Evolutionary conservation across 2,797 vertebrate genomes (phyloP).

Genomic region (Chelon auratus): DNA sequence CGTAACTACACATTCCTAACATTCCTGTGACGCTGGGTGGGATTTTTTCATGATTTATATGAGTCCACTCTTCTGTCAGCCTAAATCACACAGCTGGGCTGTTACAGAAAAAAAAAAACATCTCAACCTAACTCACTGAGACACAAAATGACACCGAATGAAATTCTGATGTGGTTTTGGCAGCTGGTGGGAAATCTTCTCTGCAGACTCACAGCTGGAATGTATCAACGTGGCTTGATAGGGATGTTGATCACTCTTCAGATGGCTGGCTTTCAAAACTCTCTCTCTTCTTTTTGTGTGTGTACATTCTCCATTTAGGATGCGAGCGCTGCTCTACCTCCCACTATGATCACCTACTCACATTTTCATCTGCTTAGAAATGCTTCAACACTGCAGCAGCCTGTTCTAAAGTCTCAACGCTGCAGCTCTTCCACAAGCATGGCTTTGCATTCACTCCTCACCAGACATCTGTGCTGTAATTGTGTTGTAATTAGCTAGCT

Average conservation of each 20-base stretch:
- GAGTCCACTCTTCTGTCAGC: conserved; percentile 28
- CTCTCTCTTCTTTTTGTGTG: background rate
- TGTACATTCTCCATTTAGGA: conserved; percentile 3
- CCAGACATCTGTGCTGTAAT: background rate
- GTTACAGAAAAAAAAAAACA: conserved; percentile 20
- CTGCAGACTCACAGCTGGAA: conserved; percentile 9
- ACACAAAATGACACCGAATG: conserved; percentile 3
- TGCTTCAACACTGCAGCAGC: background rate
- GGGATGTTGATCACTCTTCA: conserved; percentile 2
- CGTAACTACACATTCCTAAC: conserved; percentile 38
- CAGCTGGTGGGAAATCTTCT: conserved; percentile 32
- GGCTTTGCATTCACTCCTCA: background rate
- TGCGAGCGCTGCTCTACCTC: conserved; percentile 9
- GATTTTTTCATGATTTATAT: conserved; percentile 46
- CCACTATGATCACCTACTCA: conserved; percentile 12
- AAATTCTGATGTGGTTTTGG: conserved; percentile 3
- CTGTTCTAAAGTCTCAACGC: background rate
- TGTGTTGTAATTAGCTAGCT: background rate
- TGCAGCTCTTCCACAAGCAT: background rate
- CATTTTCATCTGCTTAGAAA: conserved; percentile 2
- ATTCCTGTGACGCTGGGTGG: conserved; percentile 45
- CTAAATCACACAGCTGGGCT: conserved; percentile 46
- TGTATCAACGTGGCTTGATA: conserved; percentile 1
- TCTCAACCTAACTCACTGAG: background rate
- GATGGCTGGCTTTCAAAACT: background rate